Percentiles rank a stretch among this genome's conserved stretches.
Conservation (phyloP, 2,113 vertebrate genomes). For the Orientallactaga bullata region DNA sequence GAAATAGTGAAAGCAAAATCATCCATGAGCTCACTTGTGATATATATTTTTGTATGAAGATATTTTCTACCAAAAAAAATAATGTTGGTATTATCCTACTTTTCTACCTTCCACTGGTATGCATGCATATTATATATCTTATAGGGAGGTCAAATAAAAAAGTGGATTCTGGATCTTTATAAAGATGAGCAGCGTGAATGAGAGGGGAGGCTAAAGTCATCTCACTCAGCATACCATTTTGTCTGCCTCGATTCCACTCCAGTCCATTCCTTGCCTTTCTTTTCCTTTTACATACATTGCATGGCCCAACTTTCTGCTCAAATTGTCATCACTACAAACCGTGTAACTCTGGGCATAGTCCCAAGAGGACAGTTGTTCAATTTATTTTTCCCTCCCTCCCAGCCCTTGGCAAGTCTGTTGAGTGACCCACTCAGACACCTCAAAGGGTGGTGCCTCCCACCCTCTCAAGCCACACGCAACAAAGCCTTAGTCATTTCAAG, state of each 20-base stretch:
- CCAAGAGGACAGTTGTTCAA: conserved; percentile 37
- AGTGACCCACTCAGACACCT: conserved; percentile 62
- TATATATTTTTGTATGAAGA: background rate
- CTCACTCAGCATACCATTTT: background rate
- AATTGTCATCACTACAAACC: conserved; percentile 55
- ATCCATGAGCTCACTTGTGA: background rate
- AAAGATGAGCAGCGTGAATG: background rate
- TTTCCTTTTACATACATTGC: background rate
- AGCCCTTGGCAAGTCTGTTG: conserved; percentile 59
- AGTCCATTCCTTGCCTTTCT: background rate
- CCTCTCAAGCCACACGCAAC: conserved; percentile 77
- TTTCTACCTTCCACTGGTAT: background rate
- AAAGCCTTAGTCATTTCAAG: conserved; percentile 72
- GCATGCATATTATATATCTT: background rate
- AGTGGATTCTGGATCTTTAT: background rate
- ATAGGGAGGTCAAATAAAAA: background rate
- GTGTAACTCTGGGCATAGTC: conserved; percentile 17
- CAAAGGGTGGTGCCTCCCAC: conserved; percentile 70
- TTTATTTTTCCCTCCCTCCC: conserved; percentile 55
- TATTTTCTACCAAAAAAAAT: conserved; percentile 26
- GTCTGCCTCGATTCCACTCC: background rate
- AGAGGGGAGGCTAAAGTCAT: background rate
- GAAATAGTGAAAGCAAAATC: background rate
- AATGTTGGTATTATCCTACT: background rate
- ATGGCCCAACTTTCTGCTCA: background rate